Evolutionary conservation across 1,140 invertebrate species (phyloP), one percentile per base, ranked within the genome.

Genomic region (Drosophila equinoxialis): DNA sequence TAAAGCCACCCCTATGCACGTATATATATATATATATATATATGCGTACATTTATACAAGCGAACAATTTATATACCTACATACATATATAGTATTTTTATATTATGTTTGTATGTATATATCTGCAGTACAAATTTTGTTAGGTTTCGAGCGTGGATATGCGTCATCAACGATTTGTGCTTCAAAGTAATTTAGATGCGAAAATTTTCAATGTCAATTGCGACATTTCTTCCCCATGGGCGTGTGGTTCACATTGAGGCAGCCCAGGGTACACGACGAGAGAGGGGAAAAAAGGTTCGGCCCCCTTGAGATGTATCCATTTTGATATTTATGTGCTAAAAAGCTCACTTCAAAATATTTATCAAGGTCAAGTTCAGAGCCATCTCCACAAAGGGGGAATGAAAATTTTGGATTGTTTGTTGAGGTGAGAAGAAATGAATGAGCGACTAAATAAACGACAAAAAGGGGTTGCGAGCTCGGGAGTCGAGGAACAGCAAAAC

Each of bases 301-400:
- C 42, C 20, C 63, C 45, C 51, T 84, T 87, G 77, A 90, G 74
- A 81, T 86, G 80, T 90, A 71, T 79, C 76, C 65, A 77, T 80
- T 90, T 90, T 87, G 80, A 90, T 87, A 51, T 51, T 51, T 51
- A 83, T 90, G 87, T 81, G 74, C 80, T 84, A 84, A 89, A 89
- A 89, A 89, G 80, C 84, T 84, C 85, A 89, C 80, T 89, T 89
- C 77, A 89, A 82, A 86, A 57, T 20, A 57, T 81, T 83, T 87
- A 90, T 79, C 87, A 90, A 90, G 87, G 87, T 90, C 87, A 90
- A 90, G 87, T 90, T 90, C 87, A 81, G 51, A 11, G 39, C 30
- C 48, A n/a, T 35, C 30, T 33, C 1, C 4, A 17, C 26, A 8
- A 51, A 65, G 66, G 45, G 11, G 64, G 7, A 14, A 33, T 5